Percentiles rank a stretch among this genome's conserved stretches.
Conservation (phyloP, 2,888 invertebrate species). For the Bombyx huttoni region DNA sequence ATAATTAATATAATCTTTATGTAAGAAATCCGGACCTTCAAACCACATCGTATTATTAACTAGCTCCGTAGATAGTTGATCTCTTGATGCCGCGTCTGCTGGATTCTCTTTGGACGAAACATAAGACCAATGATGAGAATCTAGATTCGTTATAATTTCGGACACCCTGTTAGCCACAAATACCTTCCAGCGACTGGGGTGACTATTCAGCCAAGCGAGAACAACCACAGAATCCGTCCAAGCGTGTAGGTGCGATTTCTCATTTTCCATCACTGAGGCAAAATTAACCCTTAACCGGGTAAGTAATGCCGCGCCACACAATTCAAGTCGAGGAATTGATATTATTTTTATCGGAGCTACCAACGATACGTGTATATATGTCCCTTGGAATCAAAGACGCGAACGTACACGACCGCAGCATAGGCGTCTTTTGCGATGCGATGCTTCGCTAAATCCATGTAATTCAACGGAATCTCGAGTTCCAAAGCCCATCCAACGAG, state of each 20-base stretch:
- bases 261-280: neutral
- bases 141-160: constrained; percentile 6
- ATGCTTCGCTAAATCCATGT: constrained; percentile 15
- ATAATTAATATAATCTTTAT: too few species aligned
- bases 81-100: constrained; percentile 11
- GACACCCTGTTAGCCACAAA: constrained; percentile 8
- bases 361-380: neutral
- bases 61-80: constrained; percentile 2
- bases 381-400: neutral
- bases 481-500: constrained; percentile 9
- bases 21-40: too few species aligned
- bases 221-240: constrained; percentile 10
- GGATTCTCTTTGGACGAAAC: constrained; percentile 8
- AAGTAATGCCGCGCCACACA: constrained; percentile 5
- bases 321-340: constrained; percentile 7
- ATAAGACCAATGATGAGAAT: constrained; percentile 6
- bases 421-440: constrained; percentile 10
- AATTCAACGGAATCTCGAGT: constrained; percentile 6
- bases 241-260: constrained; percentile 1
- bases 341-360: constrained; percentile 8
- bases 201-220: constrained; percentile 8
- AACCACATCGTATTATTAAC: neutral
- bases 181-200: constrained; percentile 8
- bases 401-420: constrained; percentile 2
- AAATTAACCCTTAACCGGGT: constrained; percentile 6